phyloP scores from a whole-genome alignment of 2,888 invertebrate genomes.

The Choreutis nemorana region DNA sequence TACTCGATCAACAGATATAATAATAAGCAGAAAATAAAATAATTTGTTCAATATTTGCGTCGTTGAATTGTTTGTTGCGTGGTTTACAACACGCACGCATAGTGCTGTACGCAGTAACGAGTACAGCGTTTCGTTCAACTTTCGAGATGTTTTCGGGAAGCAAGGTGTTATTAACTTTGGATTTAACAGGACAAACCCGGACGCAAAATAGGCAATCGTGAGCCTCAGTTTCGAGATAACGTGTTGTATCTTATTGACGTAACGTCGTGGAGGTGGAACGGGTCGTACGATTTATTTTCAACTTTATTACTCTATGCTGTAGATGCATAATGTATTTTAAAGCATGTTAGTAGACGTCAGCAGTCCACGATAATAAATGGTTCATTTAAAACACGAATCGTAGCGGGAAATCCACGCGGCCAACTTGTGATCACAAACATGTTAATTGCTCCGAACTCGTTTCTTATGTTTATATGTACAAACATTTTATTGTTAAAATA shows the following conservation, averaged over 20 bases:
- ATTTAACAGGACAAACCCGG: constrained; percentile 52
- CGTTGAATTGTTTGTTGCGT: constrained; percentile 26
- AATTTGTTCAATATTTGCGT: too few species aligned
- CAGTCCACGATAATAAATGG: constrained; percentile 57
- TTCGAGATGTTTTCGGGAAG: constrained; percentile 24
- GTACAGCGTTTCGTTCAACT: constrained; percentile 28
- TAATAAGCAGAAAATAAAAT: constrained; percentile 26
- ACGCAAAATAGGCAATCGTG: constrained; percentile 47
- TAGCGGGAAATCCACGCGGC: constrained; percentile 64
- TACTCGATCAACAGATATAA: constrained; percentile 49
- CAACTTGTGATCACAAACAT: constrained; percentile 51
- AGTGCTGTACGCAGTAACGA: constrained; percentile 15
- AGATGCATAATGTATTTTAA: constrained; percentile 26
- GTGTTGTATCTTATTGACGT: constrained; percentile 62
- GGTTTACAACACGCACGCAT: constrained; percentile 16
- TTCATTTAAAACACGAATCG: constrained; percentile 54
- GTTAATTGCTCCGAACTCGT: constrained; percentile 47
- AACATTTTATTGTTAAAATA: too few species aligned
- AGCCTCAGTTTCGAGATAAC: constrained; percentile 52
- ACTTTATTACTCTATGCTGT: constrained; percentile 28
- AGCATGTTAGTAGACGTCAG: constrained; percentile 41
- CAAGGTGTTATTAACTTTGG: too few species aligned
- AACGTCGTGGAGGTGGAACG: constrained; percentile 48
- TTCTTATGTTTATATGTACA: constrained; percentile 32
- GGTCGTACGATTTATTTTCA: constrained; percentile 32